Evolutionary conservation across 2,113 vertebrate genomes (phyloP).

Genomic region (Cheilinus undulatus): DNA sequence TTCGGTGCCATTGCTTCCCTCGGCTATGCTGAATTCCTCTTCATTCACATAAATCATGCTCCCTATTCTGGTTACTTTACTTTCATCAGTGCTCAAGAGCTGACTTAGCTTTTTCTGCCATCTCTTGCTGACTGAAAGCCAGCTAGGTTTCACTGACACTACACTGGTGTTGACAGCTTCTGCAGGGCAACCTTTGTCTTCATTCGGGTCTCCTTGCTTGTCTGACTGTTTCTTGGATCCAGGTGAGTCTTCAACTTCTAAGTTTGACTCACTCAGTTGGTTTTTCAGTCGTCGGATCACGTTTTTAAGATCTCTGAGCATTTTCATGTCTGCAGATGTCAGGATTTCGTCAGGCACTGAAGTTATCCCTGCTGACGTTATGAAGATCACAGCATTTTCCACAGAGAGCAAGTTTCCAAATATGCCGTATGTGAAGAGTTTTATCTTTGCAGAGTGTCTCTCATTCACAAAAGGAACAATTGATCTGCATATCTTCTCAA

Average conservation of each 20-base stretch:
- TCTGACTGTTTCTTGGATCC: conserved; percentile 45
- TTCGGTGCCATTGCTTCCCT: conserved; percentile 66
- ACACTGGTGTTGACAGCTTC: accelerated
- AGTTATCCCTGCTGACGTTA: conserved; percentile 43
- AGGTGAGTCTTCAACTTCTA: background rate
- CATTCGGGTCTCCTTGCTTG: conserved; percentile 1
- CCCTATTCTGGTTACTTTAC: conserved; percentile 2
- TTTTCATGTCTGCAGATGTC: conserved; percentile 39
- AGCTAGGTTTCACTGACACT: background rate
- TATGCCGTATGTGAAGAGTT: conserved; percentile 36
- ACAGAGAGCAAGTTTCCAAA: conserved; percentile 47
- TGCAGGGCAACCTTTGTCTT: background rate
- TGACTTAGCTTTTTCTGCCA: conserved; percentile 53
- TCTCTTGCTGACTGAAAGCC: conserved; percentile 15
- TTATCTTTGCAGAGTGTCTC: accelerated
- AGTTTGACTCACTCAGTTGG: conserved; percentile 14
- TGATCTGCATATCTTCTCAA: conserved; percentile 46
- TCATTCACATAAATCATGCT: conserved; percentile 41
- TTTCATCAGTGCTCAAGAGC: background rate
- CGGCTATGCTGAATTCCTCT: conserved; percentile 49
- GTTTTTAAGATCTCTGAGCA: conserved; percentile 60
- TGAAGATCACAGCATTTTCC: conserved; percentile 1
- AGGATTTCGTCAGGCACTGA: conserved; percentile 65
- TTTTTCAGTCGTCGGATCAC: conserved; percentile 28
- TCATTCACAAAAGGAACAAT: conserved; percentile 33